Percentiles rank a stretch among this genome's conserved stretches.
Evolutionary conservation across 1,140 invertebrate genomes (phyloP).

Genomic region (Drosophila sucinea): DNA sequence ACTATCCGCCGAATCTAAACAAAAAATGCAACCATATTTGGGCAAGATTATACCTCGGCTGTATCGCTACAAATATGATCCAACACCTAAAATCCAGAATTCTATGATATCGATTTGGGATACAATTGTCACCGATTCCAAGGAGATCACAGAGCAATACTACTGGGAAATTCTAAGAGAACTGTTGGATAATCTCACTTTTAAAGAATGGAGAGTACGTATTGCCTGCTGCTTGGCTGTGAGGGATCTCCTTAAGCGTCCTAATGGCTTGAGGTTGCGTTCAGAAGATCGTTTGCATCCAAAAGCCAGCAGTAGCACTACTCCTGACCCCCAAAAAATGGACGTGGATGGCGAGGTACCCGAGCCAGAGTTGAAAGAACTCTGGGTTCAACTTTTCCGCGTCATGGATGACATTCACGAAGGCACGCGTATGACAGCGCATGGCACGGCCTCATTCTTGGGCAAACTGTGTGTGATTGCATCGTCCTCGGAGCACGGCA

Average conservation of each 20-base stretch:
- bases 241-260: conserved; percentile 89
- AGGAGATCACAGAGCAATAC: conserved; percentile 94
- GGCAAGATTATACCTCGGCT: conserved; percentile 94
- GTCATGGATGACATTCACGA: conserved; percentile 98
- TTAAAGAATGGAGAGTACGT: conserved; percentile 93
- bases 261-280: conserved; percentile 79
- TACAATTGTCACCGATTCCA: conserved; percentile 92
- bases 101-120: conserved; percentile 97
- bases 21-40: conserved; percentile 91
- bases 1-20: conserved; percentile 91
- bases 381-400: conserved; percentile 93
- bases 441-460: conserved; percentile 89
- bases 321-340: conserved; percentile 35
- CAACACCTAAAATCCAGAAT: conserved; percentile 94
- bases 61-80: conserved; percentile 95
- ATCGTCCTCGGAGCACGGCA: conserved; percentile 90
- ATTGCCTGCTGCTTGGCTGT: conserved; percentile 95
- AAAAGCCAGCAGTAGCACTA: conserved; percentile 9
- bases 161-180: conserved; percentile 94
- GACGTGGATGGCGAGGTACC: conserved; percentile 67
- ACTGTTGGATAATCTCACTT: conserved; percentile 91
- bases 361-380: conserved; percentile 85
- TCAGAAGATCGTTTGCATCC: conserved; percentile 51
- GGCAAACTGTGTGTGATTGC: conserved; percentile 92
- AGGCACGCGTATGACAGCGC: conserved; percentile 91